These are phyloP conservation scores for Microctonus aethiopoides DNA, from an alignment of 2,888 invertebrate species.

Conservation along the genomic window DNA sequence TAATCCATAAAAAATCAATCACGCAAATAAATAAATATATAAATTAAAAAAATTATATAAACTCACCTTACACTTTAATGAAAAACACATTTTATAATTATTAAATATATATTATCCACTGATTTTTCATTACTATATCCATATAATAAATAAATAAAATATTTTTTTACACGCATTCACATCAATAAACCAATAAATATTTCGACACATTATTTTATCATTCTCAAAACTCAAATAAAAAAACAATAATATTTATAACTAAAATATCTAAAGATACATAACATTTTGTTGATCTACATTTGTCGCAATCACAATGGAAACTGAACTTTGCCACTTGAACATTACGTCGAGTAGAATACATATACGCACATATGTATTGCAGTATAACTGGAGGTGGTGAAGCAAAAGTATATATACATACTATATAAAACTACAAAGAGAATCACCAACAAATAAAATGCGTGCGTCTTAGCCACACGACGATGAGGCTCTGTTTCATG, in stretches of 20 bases:
- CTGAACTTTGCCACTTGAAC: conserved; percentile 33
- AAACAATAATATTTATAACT: not conserved
- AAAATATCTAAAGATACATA: not conserved
- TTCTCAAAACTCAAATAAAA: not conserved
- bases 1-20: no score
- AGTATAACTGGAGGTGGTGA: conserved; percentile 19
- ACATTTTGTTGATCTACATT: conserved; percentile 33
- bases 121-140: no score
- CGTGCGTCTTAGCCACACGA: conserved; percentile 23
- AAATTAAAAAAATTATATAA: no score
- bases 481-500: conserved; percentile 26
- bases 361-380: conserved; percentile 1
- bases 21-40: no score
- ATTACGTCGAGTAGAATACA: conserved; percentile 9
- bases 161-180: no score
- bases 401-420: not conserved
- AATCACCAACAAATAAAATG: conserved; percentile 12
- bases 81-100: no score
- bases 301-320: conserved; percentile 36
- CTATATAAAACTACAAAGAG: conserved; percentile 3
- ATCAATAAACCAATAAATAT: no score
- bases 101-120: no score
- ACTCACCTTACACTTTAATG: no score
- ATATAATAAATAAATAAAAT: no score
- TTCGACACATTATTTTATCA: no score